phyloP scores from a whole-genome alignment of 2,888 invertebrate species.

The Toxonevra muliebris region DNA sequence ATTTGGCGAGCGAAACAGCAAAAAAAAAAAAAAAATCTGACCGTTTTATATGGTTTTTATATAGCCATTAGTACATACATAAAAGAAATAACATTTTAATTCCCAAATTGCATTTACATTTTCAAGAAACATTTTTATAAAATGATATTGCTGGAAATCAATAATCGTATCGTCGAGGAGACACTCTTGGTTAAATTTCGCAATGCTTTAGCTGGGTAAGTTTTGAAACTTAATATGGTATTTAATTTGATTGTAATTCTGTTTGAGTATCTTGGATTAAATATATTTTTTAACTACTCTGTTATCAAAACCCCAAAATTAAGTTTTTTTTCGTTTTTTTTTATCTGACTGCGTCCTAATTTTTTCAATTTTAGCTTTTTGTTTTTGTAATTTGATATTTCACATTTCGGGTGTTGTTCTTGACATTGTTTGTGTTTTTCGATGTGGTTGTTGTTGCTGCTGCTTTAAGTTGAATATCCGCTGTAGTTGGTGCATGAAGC shows the following conservation, averaged over 20 bases:
- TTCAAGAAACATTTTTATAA: slow-evolving; percentile 10
- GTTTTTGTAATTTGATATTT: neutral
- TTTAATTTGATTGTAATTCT: neutral
- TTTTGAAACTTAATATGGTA: slow-evolving; percentile 32
- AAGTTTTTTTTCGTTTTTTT: neutral
- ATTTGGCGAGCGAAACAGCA: no score
- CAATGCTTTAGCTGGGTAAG: slow-evolving; percentile 93
- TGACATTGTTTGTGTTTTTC: neutral
- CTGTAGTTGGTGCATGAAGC: neutral
- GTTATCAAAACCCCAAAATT: neutral
- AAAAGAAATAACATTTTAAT: no score
- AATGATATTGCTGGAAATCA: slow-evolving; percentile 98
- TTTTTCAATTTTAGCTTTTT: neutral
- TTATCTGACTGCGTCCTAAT: no score
- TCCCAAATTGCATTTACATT: no score
- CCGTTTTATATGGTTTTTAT: no score
- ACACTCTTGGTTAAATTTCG: slow-evolving; percentile 94
- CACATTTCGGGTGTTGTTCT: neutral
- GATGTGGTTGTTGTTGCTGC: neutral
- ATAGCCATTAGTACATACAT: no score
- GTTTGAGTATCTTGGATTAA: neutral
- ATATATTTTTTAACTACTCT: neutral
- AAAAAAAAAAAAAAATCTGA: no score
- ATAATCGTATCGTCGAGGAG: slow-evolving; percentile 99
- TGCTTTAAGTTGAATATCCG: slow-evolving; percentile 8